Base-by-base conservation (phyloP, 2,113 vertebrate species). In the Ramphastos sulfuratus region DNA sequence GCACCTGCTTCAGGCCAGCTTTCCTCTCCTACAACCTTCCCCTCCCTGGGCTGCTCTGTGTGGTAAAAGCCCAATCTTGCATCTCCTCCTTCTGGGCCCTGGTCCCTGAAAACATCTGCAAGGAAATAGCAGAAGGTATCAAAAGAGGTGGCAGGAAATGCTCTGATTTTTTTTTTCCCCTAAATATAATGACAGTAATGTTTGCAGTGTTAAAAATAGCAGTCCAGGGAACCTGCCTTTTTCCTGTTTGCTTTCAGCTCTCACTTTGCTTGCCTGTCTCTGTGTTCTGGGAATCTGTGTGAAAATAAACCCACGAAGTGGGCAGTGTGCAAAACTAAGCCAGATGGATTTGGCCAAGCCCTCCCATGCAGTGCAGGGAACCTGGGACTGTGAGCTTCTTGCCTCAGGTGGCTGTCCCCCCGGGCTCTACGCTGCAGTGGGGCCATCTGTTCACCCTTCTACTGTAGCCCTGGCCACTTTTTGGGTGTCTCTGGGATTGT, bases 191-290 rank as follows among this genome's bases (percentile, higher is more conserved):
- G 88, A 82, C 54, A 92, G 44, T 86, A 89, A 91, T 91, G 88
- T 89, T 97, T 90, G 76, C 44, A 91, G 73, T 58, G 75, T 94
- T 95, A 95, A 96, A 97, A 96, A 96, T 96, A 96, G 93, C 76
- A 87, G 55, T 18, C 6, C 37, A 94, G 67, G 33, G 82, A 96
- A 95, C 91, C 85, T 96, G 95, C 90, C 93, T 94, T 92, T 93
- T 95, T 97, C 94, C 95, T 97, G 94, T 95, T 96, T 96, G 86
- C 90, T 95, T 94, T 92, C 67, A 93, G 87, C 91, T 94, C 92
- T 95, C 31, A 8, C 91, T 88, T 91, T 91, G 46, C 66, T 63
- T 27, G 74, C 65, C 82, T 27, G 37, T 88, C 85, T 82, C 60
- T 83, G 46, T 12, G 0, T 87, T 86, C 82, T 91, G 90, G 42